A percentile compares a stretch with the other conserved stretches of the same genome.
These are phyloP conservation scores for Thera britannica DNA, from an alignment of 2,888 invertebrate species.

Conservation along the genomic window DNA sequence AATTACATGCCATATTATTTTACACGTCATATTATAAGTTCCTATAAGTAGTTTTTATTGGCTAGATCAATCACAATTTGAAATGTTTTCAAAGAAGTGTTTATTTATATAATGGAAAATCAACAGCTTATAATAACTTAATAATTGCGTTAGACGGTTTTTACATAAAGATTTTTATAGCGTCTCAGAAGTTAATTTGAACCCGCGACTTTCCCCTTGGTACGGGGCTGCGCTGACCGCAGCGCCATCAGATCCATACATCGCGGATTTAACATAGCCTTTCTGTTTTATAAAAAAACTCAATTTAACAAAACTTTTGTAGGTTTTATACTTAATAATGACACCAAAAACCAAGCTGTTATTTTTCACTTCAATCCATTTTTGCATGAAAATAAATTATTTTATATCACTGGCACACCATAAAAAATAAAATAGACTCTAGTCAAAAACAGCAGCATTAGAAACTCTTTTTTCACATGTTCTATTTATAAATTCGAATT, in stretches of 20 bases:
- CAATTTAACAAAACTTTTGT: not conserved
- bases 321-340: not conserved
- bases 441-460: not conserved
- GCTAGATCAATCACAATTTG: not conserved
- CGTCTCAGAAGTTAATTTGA: too few species aligned
- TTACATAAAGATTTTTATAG: not conserved
- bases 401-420: conserved; percentile 2
- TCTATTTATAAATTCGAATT: conserved; percentile 19
- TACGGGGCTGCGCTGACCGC: too few species aligned
- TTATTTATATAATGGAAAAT: not conserved
- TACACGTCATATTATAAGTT: conserved; percentile 52
- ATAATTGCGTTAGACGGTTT: not conserved
- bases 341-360: not conserved
- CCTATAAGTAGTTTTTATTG: conserved; percentile 11
- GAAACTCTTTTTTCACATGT: conserved; percentile 1
- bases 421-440: not conserved
- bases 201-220: too few species aligned
- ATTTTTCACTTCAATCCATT: conserved; percentile 14
- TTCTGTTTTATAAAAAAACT: not conserved
- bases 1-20: conserved; percentile 76
- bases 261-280: too few species aligned
- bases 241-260: too few species aligned
- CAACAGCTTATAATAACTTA: too few species aligned
- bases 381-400: not conserved
- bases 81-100: not conserved